Evolutionary conservation across 2,113 vertebrate genomes (phyloP).

Genomic region (Sardina pilchardus): DNA sequence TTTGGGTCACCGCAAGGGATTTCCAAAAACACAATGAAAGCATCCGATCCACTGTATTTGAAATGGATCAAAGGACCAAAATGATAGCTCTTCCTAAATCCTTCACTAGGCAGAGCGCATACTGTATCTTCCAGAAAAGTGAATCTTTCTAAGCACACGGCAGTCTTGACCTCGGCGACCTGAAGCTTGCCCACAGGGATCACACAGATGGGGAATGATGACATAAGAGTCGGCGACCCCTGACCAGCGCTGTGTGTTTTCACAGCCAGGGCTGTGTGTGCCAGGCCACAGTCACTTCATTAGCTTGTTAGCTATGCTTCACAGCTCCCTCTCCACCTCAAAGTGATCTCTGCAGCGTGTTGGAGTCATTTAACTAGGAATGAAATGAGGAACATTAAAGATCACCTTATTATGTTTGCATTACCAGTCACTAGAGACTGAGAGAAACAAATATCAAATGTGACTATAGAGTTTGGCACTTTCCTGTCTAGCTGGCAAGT

Average conservation of each 20-base stretch:
- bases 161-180: constrained; percentile 33
- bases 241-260: constrained; percentile 52
- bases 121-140: constrained; percentile 45
- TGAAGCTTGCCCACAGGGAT: constrained; percentile 49
- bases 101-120: neutral
- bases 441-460: neutral
- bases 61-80: too few relatives aligned
- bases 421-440: neutral
- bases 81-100: neutral
- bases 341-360: neutral
- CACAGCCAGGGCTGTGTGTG: constrained; percentile 41
- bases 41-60: too few relatives aligned
- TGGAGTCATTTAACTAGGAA: neutral
- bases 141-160: constrained; percentile 49
- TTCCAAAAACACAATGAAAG: too few relatives aligned
- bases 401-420: neutral
- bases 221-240: constrained; percentile 29
- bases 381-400: neutral
- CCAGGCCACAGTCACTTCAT: constrained; percentile 38
- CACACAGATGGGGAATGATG: constrained; percentile 35
- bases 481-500: neutral
- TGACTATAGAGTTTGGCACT: neutral
- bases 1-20: neutral
- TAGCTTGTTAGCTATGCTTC: constrained; percentile 38
- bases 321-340: neutral